Conservation (phyloP, 2,888 invertebrate genomes). For the Eudasyphora cyanicolor region DNA sequence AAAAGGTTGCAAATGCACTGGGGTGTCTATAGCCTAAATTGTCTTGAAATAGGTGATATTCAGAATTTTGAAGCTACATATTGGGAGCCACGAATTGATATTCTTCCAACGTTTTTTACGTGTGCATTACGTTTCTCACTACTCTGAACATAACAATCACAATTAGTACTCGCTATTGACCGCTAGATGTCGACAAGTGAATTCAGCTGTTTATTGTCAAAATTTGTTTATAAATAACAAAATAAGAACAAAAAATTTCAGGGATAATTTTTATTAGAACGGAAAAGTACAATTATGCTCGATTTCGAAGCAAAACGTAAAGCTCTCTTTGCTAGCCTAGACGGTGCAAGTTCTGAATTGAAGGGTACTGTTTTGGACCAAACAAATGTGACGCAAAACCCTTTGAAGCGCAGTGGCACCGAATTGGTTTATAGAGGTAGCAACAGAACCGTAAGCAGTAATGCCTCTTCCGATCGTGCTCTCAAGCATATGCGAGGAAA, state of each 20-base stretch:
- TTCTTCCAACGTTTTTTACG: no score
- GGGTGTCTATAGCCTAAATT: no score
- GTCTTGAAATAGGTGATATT: no score
- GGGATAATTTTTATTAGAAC: background rate
- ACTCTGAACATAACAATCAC: no score
- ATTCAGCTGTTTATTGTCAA: no score
- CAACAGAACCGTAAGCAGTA: constrained; percentile 55
- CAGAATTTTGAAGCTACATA: no score
- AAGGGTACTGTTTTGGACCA: constrained; percentile 79
- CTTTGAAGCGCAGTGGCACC: constrained; percentile 78
- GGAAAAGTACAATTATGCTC: constrained; percentile 71
- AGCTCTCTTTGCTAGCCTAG: constrained; percentile 85
- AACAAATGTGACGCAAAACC: constrained; percentile 71
- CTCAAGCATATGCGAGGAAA: constrained; percentile 77
- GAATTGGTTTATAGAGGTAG: constrained; percentile 67
- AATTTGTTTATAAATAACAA: background rate
- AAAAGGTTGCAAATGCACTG: no score
- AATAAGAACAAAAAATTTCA: constrained; percentile 51
- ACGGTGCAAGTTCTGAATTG: constrained; percentile 83
- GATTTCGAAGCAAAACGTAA: constrained; percentile 84
- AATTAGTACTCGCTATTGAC: no score
- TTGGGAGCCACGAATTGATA: no score
- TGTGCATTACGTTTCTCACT: no score
- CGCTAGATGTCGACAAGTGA: no score
- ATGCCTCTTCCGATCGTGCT: constrained; percentile 65